A percentile compares a stretch with the other conserved stretches of the same genome.
These are phyloP conservation scores for Eulacestoma nigropectus DNA, from an alignment of 2,113 vertebrate species.

Conservation along the genomic window DNA sequence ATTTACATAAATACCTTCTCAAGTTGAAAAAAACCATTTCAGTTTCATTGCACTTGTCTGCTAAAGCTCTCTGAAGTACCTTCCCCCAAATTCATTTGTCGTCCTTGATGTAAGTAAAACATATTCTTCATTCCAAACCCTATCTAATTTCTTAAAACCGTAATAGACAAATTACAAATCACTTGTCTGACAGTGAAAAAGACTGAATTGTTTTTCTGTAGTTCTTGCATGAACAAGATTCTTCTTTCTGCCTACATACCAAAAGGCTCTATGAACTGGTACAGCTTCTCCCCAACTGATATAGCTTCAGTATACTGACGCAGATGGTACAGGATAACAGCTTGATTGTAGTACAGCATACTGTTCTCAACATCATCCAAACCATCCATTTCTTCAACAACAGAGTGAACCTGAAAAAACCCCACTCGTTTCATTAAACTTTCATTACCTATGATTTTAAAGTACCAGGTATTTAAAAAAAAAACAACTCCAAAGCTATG, in stretches of 20 bases:
- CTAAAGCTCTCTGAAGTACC: neutral
- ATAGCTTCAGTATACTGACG: conserved; percentile 94
- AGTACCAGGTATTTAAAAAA: neutral
- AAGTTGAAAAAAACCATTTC: neutral
- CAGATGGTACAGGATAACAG: conserved; percentile 91
- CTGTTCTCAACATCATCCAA: conserved; percentile 97
- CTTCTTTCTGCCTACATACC: conserved; percentile 75
- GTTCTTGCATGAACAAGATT: neutral
- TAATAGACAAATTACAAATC: neutral
- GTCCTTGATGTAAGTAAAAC: neutral
- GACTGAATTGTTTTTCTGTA: neutral
- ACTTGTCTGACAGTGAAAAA: neutral
- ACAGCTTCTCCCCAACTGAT: conserved; percentile 91
- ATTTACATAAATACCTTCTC: neutral
- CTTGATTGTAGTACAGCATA: conserved; percentile 95
- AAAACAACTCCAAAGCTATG: neutral
- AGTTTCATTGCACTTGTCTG: neutral
- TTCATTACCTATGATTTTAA: neutral
- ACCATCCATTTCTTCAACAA: conserved; percentile 92
- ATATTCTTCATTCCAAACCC: neutral
- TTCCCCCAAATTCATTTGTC: neutral
- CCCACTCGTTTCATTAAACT: neutral
- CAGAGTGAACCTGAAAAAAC: conserved; percentile 82
- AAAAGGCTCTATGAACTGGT: conserved; percentile 97
- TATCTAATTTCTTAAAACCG: neutral